Conservation (phyloP, 2,113 vertebrate species). For the Galbula dea region DNA sequence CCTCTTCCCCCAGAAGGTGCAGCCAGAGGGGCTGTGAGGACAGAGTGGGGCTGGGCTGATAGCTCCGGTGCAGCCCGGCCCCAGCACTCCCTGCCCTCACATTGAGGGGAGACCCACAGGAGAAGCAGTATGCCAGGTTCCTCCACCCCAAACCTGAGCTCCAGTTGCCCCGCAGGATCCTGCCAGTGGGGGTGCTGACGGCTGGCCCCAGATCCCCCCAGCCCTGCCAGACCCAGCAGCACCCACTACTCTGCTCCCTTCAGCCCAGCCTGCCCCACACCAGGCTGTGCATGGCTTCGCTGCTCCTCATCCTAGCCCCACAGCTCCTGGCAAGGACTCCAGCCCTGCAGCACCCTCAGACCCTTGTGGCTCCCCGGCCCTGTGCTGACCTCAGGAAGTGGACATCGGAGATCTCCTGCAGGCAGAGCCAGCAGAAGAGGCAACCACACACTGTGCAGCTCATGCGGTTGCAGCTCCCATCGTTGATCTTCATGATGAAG, state of each 20-base stretch:
- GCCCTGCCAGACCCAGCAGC: background rate
- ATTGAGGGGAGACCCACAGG: background rate
- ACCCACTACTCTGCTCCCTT: background rate
- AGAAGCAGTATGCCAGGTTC: background rate
- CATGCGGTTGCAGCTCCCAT: constrained; percentile 89
- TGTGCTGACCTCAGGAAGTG: constrained; percentile 83
- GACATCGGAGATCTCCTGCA: constrained; percentile 87
- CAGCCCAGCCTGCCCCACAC: background rate
- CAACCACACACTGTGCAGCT: constrained; percentile 87
- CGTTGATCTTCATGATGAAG: constrained; percentile 88
- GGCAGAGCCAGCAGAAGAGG: constrained; percentile 90
- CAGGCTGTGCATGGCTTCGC: background rate
- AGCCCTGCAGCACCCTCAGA: background rate
- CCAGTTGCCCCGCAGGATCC: background rate
- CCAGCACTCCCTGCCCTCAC: rapidly evolving
- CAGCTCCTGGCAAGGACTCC: background rate
- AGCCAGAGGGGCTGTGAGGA: constrained; percentile 82
- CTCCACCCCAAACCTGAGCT: background rate
- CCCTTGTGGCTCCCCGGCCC: rapidly evolving
- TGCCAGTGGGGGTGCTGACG: rapidly evolving
- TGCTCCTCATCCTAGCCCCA: background rate
- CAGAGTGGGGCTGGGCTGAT: background rate
- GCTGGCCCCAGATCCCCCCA: background rate
- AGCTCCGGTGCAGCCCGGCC: background rate
- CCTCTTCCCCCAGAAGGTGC: constrained; percentile 90